Base-by-base conservation (phyloP, 2,113 vertebrate species). In the Bucco capensis region DNA sequence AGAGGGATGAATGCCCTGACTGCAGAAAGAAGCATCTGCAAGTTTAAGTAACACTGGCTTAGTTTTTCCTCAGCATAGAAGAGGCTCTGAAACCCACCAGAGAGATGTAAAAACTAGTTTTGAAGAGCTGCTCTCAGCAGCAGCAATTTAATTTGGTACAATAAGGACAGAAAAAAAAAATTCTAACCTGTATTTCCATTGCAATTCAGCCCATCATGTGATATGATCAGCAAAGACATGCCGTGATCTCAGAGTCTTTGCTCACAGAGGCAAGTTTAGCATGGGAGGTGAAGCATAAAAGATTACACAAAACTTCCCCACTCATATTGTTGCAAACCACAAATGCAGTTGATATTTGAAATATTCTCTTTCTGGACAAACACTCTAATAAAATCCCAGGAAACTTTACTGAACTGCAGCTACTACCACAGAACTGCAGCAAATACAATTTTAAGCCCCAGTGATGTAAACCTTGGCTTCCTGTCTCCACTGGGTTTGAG, bases 351-450 rank as follows among this genome's bases (percentile, higher is more conserved):
- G 95, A 90, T 96, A 89, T 91, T 95, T 91, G 91, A 96, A 83
- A 95, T 88, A 91, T 42, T 80, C 62, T 88, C 94, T 96, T 95
- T 44, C 95, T 95, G 95, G 95, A 95, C 31, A 96, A 95, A 94
- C 14, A 87, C 14, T 75, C 65, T 24, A 28, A 61, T 50, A 88
- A 95, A 97, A 74, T 38, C 37, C 17, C 62, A 58, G 40, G 42
- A 92, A 92, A 87, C 77, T 81, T n/a, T 42, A 83, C 67, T 86
- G 93, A 95, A 95, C 95, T 81, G 92, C 44, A 92, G 49, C 31
- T 64, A 19, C n/a, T 60, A 40, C 67, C 72, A 56, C 72, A 60
- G 64, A 24, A 9, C 71, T 58, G 23, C 57, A 76, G 75, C 50
- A 65, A 47, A 40, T 2, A 38, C 62, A 14, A 17, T 28, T 86